Evolutionary conservation across 2,113 vertebrate species (phyloP), one percentile per base, ranked within the genome.

Genomic region (Lycocorax pyrrhopterus): DNA sequence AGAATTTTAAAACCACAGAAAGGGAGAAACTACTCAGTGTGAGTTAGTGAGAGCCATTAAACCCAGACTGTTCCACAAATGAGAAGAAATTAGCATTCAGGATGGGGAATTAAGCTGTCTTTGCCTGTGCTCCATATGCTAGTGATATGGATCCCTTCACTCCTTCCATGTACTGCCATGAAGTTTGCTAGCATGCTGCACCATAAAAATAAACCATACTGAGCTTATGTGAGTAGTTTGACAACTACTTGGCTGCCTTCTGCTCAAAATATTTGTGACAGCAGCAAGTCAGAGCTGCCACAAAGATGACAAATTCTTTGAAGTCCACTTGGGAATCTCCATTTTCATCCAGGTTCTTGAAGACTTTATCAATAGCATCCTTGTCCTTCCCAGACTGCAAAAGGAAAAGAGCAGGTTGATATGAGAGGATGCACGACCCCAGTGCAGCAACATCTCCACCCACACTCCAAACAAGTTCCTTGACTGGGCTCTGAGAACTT

Each of bases 321-420:
- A 98, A 98, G 96, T 98, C 98, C 43, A 98, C 95, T 87, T 98
- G 83, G 2, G 77, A 79, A 58, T 98, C 98, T 2, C 97, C 90
- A 0, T 98, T 96, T 22, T 96, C 75, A 29, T 98, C 98, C 91
- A 98, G 94, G 47, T 95, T 81, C 75, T 97, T 96, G 83, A 98
- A 66, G 59, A 98, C 55, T 67, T 96, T 94, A 26, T 98, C 96
- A 52, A 97, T 92, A 4, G 93, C 75, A 0, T 37, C 68, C 46
- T 63, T 96, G 84, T 98, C 97, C 75, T 97, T 98, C 32, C 94
- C 94, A 1, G 52, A 92, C 98, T 98, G 86, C 53, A 93, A 88
- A 80, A 90, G 73, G 67, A 15, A 83, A 91, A 67, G 26, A 83
- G 35, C 16, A 55, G 51, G 14, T 33, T 77, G 56, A 44, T 71